These are phyloP conservation scores for Phymorhynchus buccinoides DNA, from an alignment of 1,140 invertebrate genomes.

Conservation along the genomic window DNA sequence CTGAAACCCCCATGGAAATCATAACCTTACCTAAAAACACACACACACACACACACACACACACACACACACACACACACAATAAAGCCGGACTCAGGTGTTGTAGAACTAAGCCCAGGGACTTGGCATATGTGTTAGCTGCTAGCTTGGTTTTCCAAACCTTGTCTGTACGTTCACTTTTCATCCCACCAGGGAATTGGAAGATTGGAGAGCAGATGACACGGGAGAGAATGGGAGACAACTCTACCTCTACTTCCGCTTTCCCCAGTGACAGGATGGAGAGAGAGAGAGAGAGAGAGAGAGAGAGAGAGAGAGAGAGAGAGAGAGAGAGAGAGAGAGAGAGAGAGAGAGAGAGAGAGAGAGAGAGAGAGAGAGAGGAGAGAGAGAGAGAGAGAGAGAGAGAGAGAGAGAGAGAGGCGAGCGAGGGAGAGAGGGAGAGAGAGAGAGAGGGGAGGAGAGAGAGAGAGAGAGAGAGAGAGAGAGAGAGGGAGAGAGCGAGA, in stretches of 20 bases:
- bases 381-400: neutral
- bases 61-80: no score
- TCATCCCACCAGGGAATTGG: neutral
- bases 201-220: neutral
- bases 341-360: neutral
- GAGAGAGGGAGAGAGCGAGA: neutral
- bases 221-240: conserved; percentile 4
- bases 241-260: neutral
- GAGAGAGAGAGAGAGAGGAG: neutral
- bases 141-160: neutral
- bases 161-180: neutral
- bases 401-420: no score
- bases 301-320: no score
- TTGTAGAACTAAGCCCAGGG: neutral
- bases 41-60: no score
- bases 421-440: neutral
- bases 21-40: no score
- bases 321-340: neutral
- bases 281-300: no score
- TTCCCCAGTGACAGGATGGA: neutral
- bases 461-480: no score
- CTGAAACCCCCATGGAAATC: no score
- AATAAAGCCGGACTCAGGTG: conserved; percentile 10
- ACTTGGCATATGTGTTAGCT: neutral
- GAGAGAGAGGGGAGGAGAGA: neutral